phyloP scores from a whole-genome alignment of 2,113 vertebrate species.

The Synchiropus splendidus region DNA sequence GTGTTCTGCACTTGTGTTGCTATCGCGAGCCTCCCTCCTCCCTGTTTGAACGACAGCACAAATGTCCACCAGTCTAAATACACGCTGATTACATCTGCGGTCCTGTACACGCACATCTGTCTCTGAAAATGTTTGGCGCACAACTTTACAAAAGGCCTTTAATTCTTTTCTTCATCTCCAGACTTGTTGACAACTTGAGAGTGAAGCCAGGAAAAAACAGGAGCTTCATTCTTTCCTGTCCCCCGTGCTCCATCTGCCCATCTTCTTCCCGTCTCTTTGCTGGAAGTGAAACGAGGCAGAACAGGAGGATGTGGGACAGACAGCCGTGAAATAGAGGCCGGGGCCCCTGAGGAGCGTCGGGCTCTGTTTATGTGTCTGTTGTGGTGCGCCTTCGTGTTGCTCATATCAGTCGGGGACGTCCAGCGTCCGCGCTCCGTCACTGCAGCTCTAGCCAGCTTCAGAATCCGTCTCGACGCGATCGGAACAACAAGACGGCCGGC shows the following conservation, averaged over 20 bases:
- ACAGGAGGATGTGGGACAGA: constrained; percentile 59
- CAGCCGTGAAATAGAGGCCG: constrained; percentile 65
- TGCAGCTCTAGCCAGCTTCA: too few species aligned
- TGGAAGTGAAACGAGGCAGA: constrained; percentile 66
- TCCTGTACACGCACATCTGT: too few species aligned
- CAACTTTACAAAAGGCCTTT: not conserved
- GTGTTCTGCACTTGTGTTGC: too few species aligned
- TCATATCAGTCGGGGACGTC: constrained; percentile 7
- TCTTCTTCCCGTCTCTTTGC: constrained; percentile 40
- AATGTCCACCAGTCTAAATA: too few species aligned
- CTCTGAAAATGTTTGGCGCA: too few species aligned
- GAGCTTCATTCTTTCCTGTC: constrained; percentile 11
- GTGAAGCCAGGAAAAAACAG: constrained; percentile 9
- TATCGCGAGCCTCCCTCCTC: too few species aligned
- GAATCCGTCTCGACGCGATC: too few species aligned
- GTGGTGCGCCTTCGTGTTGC: constrained; percentile 8
- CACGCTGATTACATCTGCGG: too few species aligned
- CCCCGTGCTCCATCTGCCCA: constrained; percentile 12
- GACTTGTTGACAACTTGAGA: constrained; percentile 16
- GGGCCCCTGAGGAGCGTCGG: constrained; percentile 39
- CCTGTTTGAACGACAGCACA: too few species aligned
- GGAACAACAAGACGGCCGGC: too few species aligned
- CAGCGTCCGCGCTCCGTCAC: too few species aligned
- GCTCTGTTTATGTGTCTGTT: not conserved
- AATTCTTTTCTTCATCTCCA: constrained; percentile 1